Evolutionary conservation across 2,888 invertebrate genomes (phyloP), one percentile per base, ranked within the genome.

Genomic region (Platypus cylindrus): DNA sequence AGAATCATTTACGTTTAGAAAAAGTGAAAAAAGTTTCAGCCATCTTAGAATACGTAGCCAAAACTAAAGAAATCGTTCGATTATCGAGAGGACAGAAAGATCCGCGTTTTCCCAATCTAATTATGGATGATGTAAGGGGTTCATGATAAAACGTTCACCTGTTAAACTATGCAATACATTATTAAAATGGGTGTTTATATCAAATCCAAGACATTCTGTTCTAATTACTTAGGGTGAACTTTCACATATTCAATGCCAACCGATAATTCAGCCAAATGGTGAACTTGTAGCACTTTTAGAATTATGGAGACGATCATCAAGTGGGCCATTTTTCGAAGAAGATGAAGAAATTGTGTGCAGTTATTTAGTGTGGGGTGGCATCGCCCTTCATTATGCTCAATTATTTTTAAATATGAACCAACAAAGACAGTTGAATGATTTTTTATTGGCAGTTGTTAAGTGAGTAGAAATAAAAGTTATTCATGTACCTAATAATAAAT

Each of bases 371-470:
- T 77, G 79, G 75, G 78, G 79, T 13, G 76, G 77, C 26, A 67
- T 80, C 33, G 73, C 76, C 1, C 58, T 80, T 5, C 75, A 79
- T 51, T 80, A 74, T 50, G 73, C 76, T 17, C 75, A 75, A 45
- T 64, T 81, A 37, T 80, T 75, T 53, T 61, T 73, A 44, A 73
- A 68, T 45, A 78, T 79, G 68, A 72, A 70, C 45, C 74, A 74
- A 49, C 79, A 83, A 54, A 67, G 75, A 38, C 75, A 74, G 47
- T 67, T 84, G 45, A 78, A 81, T 30, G 81, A 80, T 42, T 85
- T 85, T 53, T 66, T 86, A 1, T 61, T 86, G 31, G 75, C 77
- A 32, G 83, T 86, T 20, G 83, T 84, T 30, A 83, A 80, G 84
- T 83, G 64, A 71, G 74, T 66, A n/a, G 3, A 29, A 20, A 20